Conservation (phyloP, 2,888 invertebrate genomes). For the Nephrotoma guestfalica region DNA sequence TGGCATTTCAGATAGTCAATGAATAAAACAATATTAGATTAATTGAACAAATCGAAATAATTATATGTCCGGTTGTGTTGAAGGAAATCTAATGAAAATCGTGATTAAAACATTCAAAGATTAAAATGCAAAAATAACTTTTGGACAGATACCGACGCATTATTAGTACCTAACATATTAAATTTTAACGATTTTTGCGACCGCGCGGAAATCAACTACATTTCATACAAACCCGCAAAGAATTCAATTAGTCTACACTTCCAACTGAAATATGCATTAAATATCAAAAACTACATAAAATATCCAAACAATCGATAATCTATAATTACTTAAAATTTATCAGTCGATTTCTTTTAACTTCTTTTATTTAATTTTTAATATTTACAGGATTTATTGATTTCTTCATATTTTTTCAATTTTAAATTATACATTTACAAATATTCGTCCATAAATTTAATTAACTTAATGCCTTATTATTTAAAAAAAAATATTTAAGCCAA, state of each 20-base stretch:
- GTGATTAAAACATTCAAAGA: no score
- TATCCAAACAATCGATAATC: background rate
- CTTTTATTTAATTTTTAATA: background rate
- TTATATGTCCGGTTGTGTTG: no score
- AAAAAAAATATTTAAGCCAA: background rate
- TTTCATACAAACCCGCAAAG: background rate
- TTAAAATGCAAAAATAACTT: no score
- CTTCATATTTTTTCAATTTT: background rate
- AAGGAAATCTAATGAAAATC: no score
- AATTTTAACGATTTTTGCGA: no score
- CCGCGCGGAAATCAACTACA: no score
- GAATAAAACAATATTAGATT: no score
- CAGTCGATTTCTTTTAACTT: background rate
- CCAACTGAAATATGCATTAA: background rate
- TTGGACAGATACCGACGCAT: no score
- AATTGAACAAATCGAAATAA: no score
- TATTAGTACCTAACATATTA: no score
- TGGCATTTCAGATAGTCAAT: no score
- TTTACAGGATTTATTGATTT: background rate
- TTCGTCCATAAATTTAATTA: background rate
- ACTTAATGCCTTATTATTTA: background rate
- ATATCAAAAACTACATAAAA: no score
- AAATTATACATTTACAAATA: background rate
- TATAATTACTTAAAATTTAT: background rate
- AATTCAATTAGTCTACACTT: background rate